A percentile compares a stretch with the other conserved stretches of the same genome.
Conservation (phyloP, 2,888 invertebrate species). For the Geophilus truncorum region DNA sequence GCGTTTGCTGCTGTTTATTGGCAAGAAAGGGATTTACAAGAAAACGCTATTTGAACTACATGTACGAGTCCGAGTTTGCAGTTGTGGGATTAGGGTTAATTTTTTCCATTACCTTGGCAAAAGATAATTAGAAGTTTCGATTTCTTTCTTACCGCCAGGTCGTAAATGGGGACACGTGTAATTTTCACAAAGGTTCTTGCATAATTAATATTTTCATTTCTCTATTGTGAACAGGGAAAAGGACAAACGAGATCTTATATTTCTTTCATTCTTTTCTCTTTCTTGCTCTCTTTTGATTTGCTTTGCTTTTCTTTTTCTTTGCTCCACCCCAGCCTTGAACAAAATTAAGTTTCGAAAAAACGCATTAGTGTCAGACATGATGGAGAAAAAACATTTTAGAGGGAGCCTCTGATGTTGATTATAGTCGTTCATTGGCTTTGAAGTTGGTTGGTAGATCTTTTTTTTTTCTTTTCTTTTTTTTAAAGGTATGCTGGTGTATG, state of each 20-base stretch:
- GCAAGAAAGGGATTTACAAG: slow-evolving; percentile 28
- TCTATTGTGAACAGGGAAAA: background rate
- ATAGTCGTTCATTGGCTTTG: slow-evolving; percentile 27
- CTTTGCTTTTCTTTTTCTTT: background rate
- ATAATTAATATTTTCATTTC: background rate
- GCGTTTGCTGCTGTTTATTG: slow-evolving; percentile 24
- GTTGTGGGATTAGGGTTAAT: background rate
- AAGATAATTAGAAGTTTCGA: background rate
- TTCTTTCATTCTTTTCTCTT: background rate
- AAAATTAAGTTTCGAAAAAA: slow-evolving; percentile 27
- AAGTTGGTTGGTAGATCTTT: slow-evolving; percentile 25
- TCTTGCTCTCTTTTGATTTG: background rate
- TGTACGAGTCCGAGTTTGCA: background rate
- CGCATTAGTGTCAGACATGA: slow-evolving; percentile 25
- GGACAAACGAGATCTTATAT: background rate
- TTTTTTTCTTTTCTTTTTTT: background rate
- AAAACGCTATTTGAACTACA: slow-evolving; percentile 30
- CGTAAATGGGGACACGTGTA: background rate
- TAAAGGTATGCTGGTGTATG: slow-evolving; percentile 12
- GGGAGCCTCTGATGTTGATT: slow-evolving; percentile 22
- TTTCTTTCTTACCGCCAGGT: background rate
- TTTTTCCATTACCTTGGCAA: background rate
- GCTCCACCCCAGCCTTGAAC: slow-evolving; percentile 24
- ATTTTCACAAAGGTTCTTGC: background rate
- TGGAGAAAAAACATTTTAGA: slow-evolving; percentile 23